Conservation (phyloP, 2,797 vertebrate genomes). For the Hippocampus kuda region DNA sequence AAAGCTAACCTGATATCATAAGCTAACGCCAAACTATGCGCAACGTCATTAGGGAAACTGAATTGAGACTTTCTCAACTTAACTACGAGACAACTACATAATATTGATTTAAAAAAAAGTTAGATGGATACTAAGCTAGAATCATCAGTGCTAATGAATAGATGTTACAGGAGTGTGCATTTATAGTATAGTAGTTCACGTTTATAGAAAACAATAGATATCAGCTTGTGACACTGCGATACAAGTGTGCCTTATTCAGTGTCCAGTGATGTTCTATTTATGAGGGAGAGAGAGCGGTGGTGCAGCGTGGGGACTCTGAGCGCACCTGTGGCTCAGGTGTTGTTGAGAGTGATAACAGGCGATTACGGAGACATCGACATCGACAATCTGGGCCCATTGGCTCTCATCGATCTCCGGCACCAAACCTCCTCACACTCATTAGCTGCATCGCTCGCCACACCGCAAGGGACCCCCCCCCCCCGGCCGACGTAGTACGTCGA, state of each 20-base stretch:
- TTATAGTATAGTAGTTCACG: no score
- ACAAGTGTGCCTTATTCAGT: background rate
- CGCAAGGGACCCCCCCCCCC: constrained; percentile 20
- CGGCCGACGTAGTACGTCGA: constrained; percentile 28
- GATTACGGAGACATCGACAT: constrained; percentile 45
- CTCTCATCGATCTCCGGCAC: constrained; percentile 42
- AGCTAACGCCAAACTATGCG: background rate
- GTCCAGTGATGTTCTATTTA: background rate
- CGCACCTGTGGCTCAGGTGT: constrained; percentile 44
- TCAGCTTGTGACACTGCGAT: background rate
- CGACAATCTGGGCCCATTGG: constrained; percentile 19
- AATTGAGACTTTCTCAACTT: no score
- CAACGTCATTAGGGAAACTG: background rate
- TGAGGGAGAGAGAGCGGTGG: background rate
- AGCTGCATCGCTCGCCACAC: constrained; percentile 41
- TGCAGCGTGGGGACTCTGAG: background rate
- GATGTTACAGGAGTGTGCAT: no score
- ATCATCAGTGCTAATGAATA: no score
- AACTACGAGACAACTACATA: no score
- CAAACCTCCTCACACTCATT: constrained; percentile 50
- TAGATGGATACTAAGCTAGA: no score
- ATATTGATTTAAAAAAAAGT: no score
- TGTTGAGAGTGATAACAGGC: constrained; percentile 40
- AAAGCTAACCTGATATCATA: background rate
- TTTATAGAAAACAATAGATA: no score